A percentile compares a stretch with the other conserved stretches of the same genome.
These are phyloP conservation scores for Steinernema scapterisci DNA, from an alignment of 2,888 invertebrate genomes.

Conservation along the genomic window DNA sequence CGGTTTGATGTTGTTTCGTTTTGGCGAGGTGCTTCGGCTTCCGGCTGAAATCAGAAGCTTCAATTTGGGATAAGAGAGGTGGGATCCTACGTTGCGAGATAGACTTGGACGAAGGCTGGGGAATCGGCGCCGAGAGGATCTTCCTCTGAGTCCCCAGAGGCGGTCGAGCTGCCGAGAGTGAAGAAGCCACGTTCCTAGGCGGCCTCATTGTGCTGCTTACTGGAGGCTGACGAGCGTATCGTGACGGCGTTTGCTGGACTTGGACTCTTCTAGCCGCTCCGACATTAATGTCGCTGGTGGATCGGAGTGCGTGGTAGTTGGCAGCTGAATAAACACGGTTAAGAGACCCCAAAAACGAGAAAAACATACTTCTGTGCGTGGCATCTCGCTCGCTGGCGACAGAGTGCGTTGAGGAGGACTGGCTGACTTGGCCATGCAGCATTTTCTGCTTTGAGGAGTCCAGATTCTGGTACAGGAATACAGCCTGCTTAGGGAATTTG, in stretches of 20 bases:
- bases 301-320: conserved; percentile 72
- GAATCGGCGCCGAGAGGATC: conserved; percentile 15
- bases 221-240: conserved; percentile 19
- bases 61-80: too few species aligned
- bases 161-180: too few species aligned
- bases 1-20: not conserved
- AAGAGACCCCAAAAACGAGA: too few species aligned
- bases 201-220: not conserved
- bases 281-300: conserved; percentile 89
- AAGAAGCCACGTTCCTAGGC: not conserved
- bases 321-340: conserved; percentile 1
- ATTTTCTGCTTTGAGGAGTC: conserved; percentile 80
- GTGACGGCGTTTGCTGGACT: too few species aligned
- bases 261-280: conserved; percentile 84
- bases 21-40: conserved; percentile 34
- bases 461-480: conserved; percentile 72
- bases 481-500: conserved; percentile 45
- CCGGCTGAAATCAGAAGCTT: conserved; percentile 31
- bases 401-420: conserved; percentile 67
- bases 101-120: conserved; percentile 17
- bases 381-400: conserved; percentile 45
- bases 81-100: too few species aligned
- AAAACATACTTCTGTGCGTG: conserved; percentile 32
- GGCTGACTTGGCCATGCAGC: conserved; percentile 73
- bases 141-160: conserved; percentile 1